Evolutionary conservation across 35 echinoderm and acorn worm species (phyloP).

Genomic region (Eucidaris tribuloides): DNA sequence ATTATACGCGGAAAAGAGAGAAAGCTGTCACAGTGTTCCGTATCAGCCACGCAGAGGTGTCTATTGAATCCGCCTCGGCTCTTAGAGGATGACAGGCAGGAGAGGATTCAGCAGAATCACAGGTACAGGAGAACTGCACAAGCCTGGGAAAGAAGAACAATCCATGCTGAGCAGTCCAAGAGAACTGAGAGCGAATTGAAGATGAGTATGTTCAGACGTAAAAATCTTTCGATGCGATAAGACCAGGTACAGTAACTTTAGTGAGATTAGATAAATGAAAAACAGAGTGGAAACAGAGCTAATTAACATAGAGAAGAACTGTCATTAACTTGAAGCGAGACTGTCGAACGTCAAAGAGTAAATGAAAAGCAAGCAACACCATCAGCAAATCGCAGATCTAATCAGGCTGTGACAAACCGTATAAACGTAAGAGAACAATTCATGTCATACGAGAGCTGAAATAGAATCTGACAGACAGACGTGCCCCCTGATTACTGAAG

Average conservation of each 20-base stretch:
- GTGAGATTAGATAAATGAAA: slow-evolving; percentile 62
- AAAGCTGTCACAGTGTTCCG: slow-evolving; percentile 65
- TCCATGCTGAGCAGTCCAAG: slow-evolving; percentile 73
- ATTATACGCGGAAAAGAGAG: slow-evolving; percentile 48
- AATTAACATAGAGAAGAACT: slow-evolving; percentile 75
- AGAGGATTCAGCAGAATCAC: slow-evolving; percentile 60
- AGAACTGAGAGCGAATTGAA: slow-evolving; percentile 63
- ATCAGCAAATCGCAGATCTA: slow-evolving; percentile 80
- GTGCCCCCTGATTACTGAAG: slow-evolving; percentile 60
- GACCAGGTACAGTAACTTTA: slow-evolving; percentile 44
- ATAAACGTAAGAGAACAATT: slow-evolving; percentile 83
- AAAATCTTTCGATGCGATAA: slow-evolving; percentile 63
- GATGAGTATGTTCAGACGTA: slow-evolving; percentile 60
- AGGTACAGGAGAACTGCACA: slow-evolving; percentile 46
- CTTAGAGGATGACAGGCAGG: slow-evolving; percentile 55
- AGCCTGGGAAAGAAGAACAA: slow-evolving; percentile 67
- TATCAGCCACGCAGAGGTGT: slow-evolving; percentile 71
- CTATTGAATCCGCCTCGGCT: slow-evolving; percentile 58
- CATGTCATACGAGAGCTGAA: slow-evolving; percentile 52
- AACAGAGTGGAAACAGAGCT: slow-evolving; percentile 88
- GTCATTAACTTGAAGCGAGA: slow-evolving; percentile 81
- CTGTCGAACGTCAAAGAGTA: slow-evolving; percentile 64
- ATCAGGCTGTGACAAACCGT: slow-evolving; percentile 61
- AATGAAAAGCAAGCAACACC: slow-evolving; percentile 83
- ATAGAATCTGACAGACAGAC: slow-evolving; percentile 72